Evolutionary conservation across 2,888 invertebrate genomes (phyloP).

Genomic region (Zeuzera pyrina): DNA sequence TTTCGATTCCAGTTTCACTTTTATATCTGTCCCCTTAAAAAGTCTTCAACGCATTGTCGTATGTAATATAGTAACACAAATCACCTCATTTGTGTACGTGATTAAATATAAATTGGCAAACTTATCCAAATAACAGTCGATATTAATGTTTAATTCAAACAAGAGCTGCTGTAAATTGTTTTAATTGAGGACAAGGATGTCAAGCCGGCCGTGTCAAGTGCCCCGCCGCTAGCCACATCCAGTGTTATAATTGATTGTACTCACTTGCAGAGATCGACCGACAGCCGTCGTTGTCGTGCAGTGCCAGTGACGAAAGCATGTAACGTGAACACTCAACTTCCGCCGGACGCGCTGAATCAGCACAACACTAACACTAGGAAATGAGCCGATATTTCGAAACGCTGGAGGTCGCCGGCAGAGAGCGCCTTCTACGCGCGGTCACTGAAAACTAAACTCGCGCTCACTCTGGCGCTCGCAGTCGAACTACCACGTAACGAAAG

Average conservation of each 20-base stretch:
- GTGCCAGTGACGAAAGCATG: constrained; percentile 18
- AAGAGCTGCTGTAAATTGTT: constrained; percentile 54
- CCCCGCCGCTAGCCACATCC: constrained; percentile 23
- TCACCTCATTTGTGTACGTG: too few species aligned
- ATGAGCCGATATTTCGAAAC: constrained; percentile 43
- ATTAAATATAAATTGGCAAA: background rate
- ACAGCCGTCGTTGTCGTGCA: constrained; percentile 28
- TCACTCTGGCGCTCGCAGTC: constrained; percentile 37
- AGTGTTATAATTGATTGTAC: constrained; percentile 28
- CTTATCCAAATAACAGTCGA: background rate
- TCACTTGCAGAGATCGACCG: constrained; percentile 33
- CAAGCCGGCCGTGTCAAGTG: constrained; percentile 26
- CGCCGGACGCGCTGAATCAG: constrained; percentile 35
- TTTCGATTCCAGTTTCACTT: background rate
- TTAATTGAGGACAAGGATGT: constrained; percentile 68
- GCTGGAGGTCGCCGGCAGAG: constrained; percentile 57
- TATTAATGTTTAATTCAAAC: constrained; percentile 48
- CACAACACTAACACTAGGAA: constrained; percentile 62
- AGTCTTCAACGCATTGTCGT: background rate
- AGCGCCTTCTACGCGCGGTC: constrained; percentile 59
- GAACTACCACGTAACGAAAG: constrained; percentile 49
- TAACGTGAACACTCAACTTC: constrained; percentile 32
- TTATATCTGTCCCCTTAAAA: background rate
- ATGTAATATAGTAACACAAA: too few species aligned
- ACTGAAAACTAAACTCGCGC: constrained; percentile 60